Percentiles rank a stretch among this genome's conserved stretches.
Conservation (phyloP, 2,113 vertebrate genomes). For the Megaceryle torquata region DNA sequence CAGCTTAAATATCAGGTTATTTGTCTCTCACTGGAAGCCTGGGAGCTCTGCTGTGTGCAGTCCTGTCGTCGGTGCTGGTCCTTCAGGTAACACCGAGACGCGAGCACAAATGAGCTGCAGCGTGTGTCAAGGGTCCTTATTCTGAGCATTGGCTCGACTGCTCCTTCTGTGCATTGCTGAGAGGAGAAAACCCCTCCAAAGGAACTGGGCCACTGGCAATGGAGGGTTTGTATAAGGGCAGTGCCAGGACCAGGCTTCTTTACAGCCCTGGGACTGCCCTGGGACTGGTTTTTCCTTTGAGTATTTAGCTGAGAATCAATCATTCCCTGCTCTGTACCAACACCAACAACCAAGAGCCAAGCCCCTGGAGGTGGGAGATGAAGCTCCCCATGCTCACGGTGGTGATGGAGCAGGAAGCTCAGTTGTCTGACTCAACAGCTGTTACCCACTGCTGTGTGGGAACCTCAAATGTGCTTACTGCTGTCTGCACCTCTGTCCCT, state of each 20-base stretch:
- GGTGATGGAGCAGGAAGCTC: not conserved
- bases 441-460: not conserved
- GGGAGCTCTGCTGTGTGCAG: not conserved
- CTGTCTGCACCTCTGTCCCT: rapidly evolving
- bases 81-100: not conserved
- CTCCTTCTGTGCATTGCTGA: not conserved
- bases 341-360: rapidly evolving
- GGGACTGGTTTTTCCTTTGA: rapidly evolving
- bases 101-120: rapidly evolving
- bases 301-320: not conserved
- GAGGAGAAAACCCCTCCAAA: not conserved
- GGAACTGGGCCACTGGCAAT: rapidly evolving
- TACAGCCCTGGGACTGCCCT: not conserved
- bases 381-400: rapidly evolving
- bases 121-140: rapidly evolving
- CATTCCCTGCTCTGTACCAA: rapidly evolving
- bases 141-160: rapidly evolving
- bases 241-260: not conserved
- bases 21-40: not conserved
- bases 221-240: not conserved
- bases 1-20: not conserved
- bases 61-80: not conserved
- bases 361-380: not conserved
- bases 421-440: not conserved
- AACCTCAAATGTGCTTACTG: rapidly evolving